Base-by-base conservation (phyloP, 1,140 invertebrate genomes). In the Sarcophaga bullata region DNA sequence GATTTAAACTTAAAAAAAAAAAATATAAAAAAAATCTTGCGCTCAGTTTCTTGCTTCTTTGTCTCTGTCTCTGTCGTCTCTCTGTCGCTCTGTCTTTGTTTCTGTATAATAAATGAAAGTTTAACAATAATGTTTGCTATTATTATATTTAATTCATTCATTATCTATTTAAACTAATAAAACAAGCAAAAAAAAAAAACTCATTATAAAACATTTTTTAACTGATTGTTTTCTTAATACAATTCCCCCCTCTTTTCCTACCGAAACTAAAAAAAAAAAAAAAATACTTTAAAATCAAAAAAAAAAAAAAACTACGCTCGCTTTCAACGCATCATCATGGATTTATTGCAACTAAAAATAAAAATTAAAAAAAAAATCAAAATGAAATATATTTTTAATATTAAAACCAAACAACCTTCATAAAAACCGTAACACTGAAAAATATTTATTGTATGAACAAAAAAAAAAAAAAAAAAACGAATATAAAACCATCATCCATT, bases 221-320 rank as follows among this genome's bases (percentile, higher is more conserved):
- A 88, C 83, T 85, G 85, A 86, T 86, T 86, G 85, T 84, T 85
- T 84, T 85, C 83, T 84, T 84, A 85, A 86, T 84, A 84, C 58
- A 83, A 84, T 25, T 83, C 80, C 78, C 80, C 82, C 78, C 50
- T 46, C 80, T 78, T 78, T 82, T 75, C 73, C 62, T 47, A 25
- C 75, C 54, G 85, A 80, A 81, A 84, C 83, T 54, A 80, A 83
- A 84, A 81, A 84, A 47, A 85, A n/a, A n/a, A 87, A 86, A 85
- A 13, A 15, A 15, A 15, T 68, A 68, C 62, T 54, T 62, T 46
- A 25, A 80, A 80, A 62, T 6, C 78, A 50, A 54, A 54, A 25
- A 58, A 37, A 46, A 58, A 80, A 80, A 80, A 76, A 37, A 76
- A 76, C 73, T n/a, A 54, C 80, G 80, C 19, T 80, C 82, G 82